Percentiles rank a stretch among this genome's conserved stretches.
Evolutionary conservation across 1,140 invertebrate genomes (phyloP).

Genomic region (Drosophila ficusphila): DNA sequence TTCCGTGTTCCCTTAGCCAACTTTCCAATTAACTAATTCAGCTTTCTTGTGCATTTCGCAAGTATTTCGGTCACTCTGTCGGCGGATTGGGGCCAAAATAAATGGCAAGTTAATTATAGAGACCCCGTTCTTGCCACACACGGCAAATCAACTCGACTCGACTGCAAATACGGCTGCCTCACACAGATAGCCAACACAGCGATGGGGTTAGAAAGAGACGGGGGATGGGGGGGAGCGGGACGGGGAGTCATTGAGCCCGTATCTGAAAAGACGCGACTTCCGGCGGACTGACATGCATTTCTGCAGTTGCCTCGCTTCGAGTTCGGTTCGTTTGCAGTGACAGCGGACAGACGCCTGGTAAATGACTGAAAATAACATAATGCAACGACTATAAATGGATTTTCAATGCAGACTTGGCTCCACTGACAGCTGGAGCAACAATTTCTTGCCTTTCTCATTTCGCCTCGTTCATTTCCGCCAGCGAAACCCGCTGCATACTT

Average conservation of each 20-base stretch:
- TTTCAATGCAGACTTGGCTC: conserved; percentile 46
- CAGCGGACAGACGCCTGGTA: conserved; percentile 17
- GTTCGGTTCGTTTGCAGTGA: conserved; percentile 11
- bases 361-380: conserved; percentile 49
- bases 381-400: conserved; percentile 51
- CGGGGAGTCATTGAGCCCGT: conserved; percentile 25
- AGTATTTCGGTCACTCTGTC: conserved; percentile 24
- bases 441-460: conserved; percentile 1
- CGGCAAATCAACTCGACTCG: conserved; percentile 17
- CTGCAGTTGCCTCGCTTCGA: conserved; percentile 15
- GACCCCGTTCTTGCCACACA: conserved; percentile 12
- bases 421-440: conserved; percentile 40
- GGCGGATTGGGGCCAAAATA: conserved; percentile 23
- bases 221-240: background rate
- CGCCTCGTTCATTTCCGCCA: conserved; percentile 47
- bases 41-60: background rate
- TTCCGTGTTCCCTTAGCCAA: too few species aligned
- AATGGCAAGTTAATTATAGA: conserved; percentile 37
- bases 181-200: background rate
- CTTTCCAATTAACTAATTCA: background rate
- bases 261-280: background rate
- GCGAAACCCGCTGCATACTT: conserved; percentile 52
- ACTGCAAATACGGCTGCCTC: conserved; percentile 4
- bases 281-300: conserved; percentile 49
- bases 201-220: background rate